phyloP scores from a whole-genome alignment of 2,797 vertebrate genomes.

The Notolabrus celidotus region DNA sequence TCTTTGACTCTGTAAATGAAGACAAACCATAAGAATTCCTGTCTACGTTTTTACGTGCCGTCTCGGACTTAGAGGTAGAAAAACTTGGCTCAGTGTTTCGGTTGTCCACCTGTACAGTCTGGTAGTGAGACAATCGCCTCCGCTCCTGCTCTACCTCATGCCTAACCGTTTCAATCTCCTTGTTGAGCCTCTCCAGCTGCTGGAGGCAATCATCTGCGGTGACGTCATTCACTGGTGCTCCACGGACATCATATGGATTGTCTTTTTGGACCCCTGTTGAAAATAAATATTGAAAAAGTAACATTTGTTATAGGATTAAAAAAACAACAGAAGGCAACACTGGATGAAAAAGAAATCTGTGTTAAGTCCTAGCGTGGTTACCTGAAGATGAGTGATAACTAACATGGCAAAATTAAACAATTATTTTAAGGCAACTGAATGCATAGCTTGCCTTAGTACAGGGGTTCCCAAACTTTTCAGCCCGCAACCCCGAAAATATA shows the following conservation, averaged over 20 bases:
- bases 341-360: not conserved
- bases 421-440: not conserved
- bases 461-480: too few species aligned
- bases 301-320: not conserved
- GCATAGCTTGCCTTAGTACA: too few species aligned
- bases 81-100: not conserved
- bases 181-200: constrained; percentile 83
- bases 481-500: too few species aligned
- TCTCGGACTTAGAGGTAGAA: constrained; percentile 20
- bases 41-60: constrained; percentile 46
- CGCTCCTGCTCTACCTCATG: constrained; percentile 85
- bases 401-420: not conserved
- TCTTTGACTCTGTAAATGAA: constrained; percentile 17
- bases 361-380: too few species aligned
- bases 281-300: not conserved
- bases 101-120: constrained; percentile 58
- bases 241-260: constrained; percentile 3
- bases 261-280: constrained; percentile 61
- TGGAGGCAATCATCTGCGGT: constrained; percentile 65
- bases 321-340: not conserved
- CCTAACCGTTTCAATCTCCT: constrained; percentile 82
- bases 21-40: constrained; percentile 17
- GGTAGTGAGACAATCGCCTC: constrained; percentile 78
- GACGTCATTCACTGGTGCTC: constrained; percentile 34
- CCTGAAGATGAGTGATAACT: not conserved